Evolutionary conservation across 2,888 invertebrate genomes (phyloP), one percentile per base, ranked within the genome.

Genomic region (Acrocera orbiculus): DNA sequence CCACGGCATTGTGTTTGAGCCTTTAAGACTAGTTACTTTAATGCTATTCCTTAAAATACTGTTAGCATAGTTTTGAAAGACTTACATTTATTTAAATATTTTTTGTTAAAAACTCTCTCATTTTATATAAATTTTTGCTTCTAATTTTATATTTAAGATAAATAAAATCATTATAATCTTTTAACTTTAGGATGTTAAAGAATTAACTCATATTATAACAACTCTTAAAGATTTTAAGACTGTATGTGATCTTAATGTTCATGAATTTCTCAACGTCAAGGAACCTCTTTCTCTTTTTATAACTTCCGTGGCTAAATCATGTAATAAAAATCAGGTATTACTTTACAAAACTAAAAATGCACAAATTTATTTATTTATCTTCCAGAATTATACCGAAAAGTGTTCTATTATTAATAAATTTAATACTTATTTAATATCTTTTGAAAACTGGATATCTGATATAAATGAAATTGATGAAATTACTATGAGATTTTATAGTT

Each of bases 211-310:
- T n/a, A 42, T 47, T 13, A 44, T 60, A 1, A 29, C 44, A 1
- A 44, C 44, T 20, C 35, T 58, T 22, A 41, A 47, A 3, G 59
- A 54, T 36, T 56, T 61, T 33, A 36, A 35, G 2, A 20, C 32
- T 5, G 37, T 58, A 17, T 49, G 50, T 3, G 40, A 45, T 22
- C 37, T 49, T 10, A 38, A 46, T 3, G 37, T 45, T 1, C 37
- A 42, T 0, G 44, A 50, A 2, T 44, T 52, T 1, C 15, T 57
- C 13, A 44, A 44, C 19, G 46, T 53, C 0, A 57, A 57, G 7
- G 57, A 59, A 34, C 57, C 58, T 0, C 41, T 60, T 8, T 55
- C 53, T 20, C 47, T 49, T 1, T 61, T 61, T 33, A 46, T 60
- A 22, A 50, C 54, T 0, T 50, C 52, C 0, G 35, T 58, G n/a